A percentile compares a stretch with the other conserved stretches of the same genome.
These are phyloP conservation scores for Zaprionus kolodkinae DNA, from an alignment of 1,140 invertebrate species.

Conservation along the genomic window DNA sequence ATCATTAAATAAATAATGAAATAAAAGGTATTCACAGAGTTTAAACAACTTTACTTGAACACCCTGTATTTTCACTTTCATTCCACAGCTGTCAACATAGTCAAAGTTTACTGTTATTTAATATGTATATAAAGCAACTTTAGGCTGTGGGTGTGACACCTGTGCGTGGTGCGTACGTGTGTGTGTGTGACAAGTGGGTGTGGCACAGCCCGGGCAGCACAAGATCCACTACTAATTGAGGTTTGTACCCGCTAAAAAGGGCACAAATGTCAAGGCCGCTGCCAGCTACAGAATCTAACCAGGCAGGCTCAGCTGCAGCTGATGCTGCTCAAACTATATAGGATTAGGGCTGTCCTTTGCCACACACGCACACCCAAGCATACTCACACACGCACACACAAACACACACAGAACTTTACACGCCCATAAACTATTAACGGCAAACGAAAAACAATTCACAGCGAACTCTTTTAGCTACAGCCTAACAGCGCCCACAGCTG, in stretches of 20 bases:
- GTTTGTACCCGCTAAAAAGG: slow-evolving; percentile 56
- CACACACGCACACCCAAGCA: background rate
- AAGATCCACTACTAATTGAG: slow-evolving; percentile 70
- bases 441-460: slow-evolving; percentile 39
- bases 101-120: slow-evolving; percentile 10
- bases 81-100: background rate
- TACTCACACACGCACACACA: background rate
- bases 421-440: slow-evolving; percentile 13
- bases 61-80: slow-evolving; percentile 9
- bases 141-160: slow-evolving; percentile 61
- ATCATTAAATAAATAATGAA: background rate
- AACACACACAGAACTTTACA: background rate
- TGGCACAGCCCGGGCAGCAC: slow-evolving; percentile 64
- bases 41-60: background rate
- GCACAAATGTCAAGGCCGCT: slow-evolving; percentile 72
- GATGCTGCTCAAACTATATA: slow-evolving; percentile 13
- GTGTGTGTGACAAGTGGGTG: slow-evolving; percentile 66
- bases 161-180: slow-evolving; percentile 63
- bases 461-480: slow-evolving; percentile 9
- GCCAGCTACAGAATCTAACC: slow-evolving; percentile 31
- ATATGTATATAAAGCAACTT: slow-evolving; percentile 4
- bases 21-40: background rate
- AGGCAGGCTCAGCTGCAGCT: slow-evolving; percentile 26
- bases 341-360: slow-evolving; percentile 4
- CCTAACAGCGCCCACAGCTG: slow-evolving; percentile 42